Evolutionary conservation across 2,113 vertebrate species (phyloP).

Genomic region (Larimichthys polyactis): DNA sequence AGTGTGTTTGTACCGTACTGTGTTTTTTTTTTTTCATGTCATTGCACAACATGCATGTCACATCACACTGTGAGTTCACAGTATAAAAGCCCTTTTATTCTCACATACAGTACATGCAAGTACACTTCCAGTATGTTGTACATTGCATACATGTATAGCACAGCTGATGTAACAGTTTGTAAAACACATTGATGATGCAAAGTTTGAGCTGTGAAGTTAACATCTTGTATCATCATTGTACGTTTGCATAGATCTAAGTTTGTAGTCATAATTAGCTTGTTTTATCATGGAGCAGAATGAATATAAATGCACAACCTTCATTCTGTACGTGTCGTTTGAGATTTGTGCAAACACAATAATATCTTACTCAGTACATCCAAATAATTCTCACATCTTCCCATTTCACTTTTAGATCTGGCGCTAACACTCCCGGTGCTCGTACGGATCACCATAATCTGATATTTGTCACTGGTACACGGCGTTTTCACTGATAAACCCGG

Average conservation of each 20-base stretch:
- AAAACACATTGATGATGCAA: slow-evolving; percentile 35
- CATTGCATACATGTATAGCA: slow-evolving; percentile 8
- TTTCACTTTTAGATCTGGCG: slow-evolving; percentile 34
- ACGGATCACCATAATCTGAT: slow-evolving; percentile 49
- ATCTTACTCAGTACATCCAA: too few relatives aligned
- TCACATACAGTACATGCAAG: neutral
- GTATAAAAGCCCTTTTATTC: slow-evolving; percentile 18
- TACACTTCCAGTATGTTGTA: neutral
- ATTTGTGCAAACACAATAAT: slow-evolving; percentile 30
- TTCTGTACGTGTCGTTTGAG: neutral
- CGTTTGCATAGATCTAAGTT: neutral
- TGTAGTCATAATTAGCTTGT: neutral
- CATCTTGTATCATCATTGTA: neutral
- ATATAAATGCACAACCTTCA: neutral
- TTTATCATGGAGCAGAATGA: neutral
- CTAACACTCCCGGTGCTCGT: slow-evolving; percentile 5
- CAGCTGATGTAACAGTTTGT: slow-evolving; percentile 65
- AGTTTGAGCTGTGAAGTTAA: slow-evolving; percentile 3
- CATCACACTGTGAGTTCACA: slow-evolving; percentile 20
- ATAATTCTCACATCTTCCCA: too few relatives aligned
- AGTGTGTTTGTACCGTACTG: neutral
- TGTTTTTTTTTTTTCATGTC: slow-evolving; percentile 5
- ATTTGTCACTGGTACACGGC: slow-evolving; percentile 10
- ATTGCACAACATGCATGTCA: slow-evolving; percentile 12
- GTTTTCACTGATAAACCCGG: slow-evolving; percentile 29